phyloP scores from a whole-genome alignment of 1,140 invertebrate genomes.

The Sinella curviseta region DNA sequence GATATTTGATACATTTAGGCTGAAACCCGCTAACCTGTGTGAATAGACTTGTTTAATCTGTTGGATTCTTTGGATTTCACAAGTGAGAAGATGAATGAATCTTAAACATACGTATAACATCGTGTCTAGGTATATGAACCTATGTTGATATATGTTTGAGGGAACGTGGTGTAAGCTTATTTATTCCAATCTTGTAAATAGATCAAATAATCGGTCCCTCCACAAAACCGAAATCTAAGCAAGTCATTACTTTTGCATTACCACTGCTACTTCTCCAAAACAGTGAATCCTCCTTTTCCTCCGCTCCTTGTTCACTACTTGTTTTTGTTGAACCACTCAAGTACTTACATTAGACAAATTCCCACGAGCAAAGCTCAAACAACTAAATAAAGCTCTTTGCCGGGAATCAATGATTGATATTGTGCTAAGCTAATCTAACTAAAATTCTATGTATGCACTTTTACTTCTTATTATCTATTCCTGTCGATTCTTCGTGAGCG shows the following conservation, averaged over 20 bases:
- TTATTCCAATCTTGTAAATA: neutral
- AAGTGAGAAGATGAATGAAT: constrained; percentile 1
- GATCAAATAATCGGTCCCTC: constrained; percentile 13
- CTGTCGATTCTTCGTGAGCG: constrained; percentile 6
- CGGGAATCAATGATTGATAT: constrained; percentile 45
- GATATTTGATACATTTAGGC: neutral
- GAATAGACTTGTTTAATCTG: constrained; percentile 46
- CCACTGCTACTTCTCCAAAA: too few species aligned
- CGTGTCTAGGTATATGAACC: neutral
- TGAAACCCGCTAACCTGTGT: constrained; percentile 22
- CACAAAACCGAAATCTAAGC: neutral
- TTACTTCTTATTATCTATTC: neutral
- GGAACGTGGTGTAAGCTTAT: neutral
- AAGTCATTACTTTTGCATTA: constrained; percentile 3
- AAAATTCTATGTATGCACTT: neutral
- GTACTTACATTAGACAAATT: constrained; percentile 31
- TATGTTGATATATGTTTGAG: neutral
- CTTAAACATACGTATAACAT: neutral
- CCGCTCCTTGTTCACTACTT: neutral
- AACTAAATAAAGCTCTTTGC: neutral
- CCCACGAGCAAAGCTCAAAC: constrained; percentile 32
- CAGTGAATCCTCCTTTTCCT: neutral
- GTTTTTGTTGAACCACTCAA: too few species aligned
- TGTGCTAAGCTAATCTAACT: constrained; percentile 33
- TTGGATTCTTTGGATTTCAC: constrained; percentile 22